phyloP scores from a whole-genome alignment of 2,888 invertebrate genomes.

The Stenodera caucasica region DNA sequence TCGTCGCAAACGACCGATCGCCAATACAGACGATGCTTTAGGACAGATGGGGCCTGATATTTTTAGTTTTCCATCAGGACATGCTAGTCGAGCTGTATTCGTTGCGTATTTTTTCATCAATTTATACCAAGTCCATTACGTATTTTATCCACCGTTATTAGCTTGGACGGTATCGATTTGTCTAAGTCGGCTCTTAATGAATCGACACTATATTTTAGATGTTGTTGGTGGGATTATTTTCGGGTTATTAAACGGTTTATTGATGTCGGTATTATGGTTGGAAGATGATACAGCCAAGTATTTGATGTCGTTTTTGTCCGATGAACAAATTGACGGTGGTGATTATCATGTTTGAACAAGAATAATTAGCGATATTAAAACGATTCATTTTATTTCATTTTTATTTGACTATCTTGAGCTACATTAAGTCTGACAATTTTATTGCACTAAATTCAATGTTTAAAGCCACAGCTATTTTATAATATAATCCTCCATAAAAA shows the following conservation, averaged over 20 bases:
- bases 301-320: conserved; percentile 65
- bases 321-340: conserved; percentile 70
- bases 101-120: conserved; percentile 72
- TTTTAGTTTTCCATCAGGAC: conserved; percentile 94
- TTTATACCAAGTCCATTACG: conserved; percentile 62
- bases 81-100: conserved; percentile 81
- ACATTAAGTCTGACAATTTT: background rate
- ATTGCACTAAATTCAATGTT: conserved; percentile 4
- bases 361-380: background rate
- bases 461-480: background rate
- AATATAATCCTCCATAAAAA: background rate
- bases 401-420: background rate
- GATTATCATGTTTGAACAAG: conserved; percentile 66
- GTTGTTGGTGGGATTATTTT: conserved; percentile 73
- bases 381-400: background rate
- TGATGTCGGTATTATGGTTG: conserved; percentile 70
- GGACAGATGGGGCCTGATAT: conserved; percentile 79
- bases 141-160: conserved; percentile 66
- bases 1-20: conserved; percentile 74
- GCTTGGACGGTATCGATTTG: conserved; percentile 77
- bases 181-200: conserved; percentile 77
- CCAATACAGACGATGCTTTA: conserved; percentile 66
- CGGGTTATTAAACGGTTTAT: conserved; percentile 71
- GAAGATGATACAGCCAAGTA: conserved; percentile 63
- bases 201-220: conserved; percentile 87